These are phyloP conservation scores for Lithophane ornitopus DNA, from an alignment of 2,888 invertebrate species.

Conservation along the genomic window DNA sequence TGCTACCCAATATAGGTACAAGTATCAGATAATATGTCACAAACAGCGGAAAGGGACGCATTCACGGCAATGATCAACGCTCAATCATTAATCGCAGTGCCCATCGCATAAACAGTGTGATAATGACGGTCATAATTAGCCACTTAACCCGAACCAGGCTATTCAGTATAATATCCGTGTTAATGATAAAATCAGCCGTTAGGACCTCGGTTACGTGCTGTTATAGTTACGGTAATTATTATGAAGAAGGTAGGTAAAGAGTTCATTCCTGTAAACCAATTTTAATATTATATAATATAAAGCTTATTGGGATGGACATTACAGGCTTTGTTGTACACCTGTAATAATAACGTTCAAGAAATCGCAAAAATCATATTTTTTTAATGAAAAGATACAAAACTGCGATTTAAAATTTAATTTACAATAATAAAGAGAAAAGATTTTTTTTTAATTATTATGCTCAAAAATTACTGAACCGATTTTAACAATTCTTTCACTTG, in stretches of 20 bases:
- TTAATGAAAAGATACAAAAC: not conserved
- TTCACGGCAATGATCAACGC: constrained; percentile 19
- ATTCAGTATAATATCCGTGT: constrained; percentile 50
- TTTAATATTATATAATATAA: no score
- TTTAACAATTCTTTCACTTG: no score
- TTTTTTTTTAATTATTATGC: no score
- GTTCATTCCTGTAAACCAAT: not conserved
- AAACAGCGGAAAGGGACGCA: not conserved
- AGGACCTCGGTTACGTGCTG: constrained; percentile 16
- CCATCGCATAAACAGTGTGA: constrained; percentile 44
- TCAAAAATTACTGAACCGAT: no score
- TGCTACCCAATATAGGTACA: no score
- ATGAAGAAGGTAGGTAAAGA: not conserved
- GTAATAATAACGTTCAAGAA: not conserved
- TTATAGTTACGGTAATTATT: constrained; percentile 33
- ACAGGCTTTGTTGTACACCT: no score
- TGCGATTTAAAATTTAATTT: not conserved
- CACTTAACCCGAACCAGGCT: constrained; percentile 49
- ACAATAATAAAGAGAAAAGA: no score
- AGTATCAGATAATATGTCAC: constrained; percentile 26
- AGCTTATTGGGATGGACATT: no score
- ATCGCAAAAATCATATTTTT: not conserved
- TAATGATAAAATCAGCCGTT: constrained; percentile 58
- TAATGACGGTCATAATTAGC: constrained; percentile 58
- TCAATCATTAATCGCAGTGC: constrained; percentile 43